Base-by-base conservation (phyloP, 2,888 invertebrate species). In the Podabrus alpinus region DNA sequence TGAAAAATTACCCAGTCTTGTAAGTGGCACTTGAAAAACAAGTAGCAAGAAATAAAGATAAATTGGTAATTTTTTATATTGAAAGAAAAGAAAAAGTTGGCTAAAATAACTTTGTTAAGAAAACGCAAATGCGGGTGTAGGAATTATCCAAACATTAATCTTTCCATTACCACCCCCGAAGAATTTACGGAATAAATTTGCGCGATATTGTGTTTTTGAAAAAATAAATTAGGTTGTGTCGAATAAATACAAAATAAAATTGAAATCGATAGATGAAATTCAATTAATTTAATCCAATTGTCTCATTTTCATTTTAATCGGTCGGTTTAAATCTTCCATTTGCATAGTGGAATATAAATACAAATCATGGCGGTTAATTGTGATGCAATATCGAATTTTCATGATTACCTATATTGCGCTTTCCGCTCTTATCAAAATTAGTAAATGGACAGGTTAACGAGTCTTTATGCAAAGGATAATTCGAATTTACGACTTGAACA, bases 361-460 rank as follows among this genome's bases (percentile, higher is more conserved):
- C 66, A 29, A 71, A 74, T 74, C 67, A 71, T 5, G 25, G 9
- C 7, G 70, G 15, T 69, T 74, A 74, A 74, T 71, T 74, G 70
- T 68, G 71, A 70, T 60, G 62, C 67, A 71, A 67, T 70, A 74
- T 71, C 59, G 61, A 68, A 74, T 68, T 69, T 70, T 64, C 64
- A 13, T 64, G 19, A 71, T 62, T 25, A 68, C 19, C 64, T 17
- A 29, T 19, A 17, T 21, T 66, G 62, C 68, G 25, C 15, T 71
- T 25, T 59, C 29, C 60, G 68, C 59, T 68, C 17, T 45, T 45
- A 45, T 45, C 45, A 45, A 25, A 67, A 74, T 73, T 21, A 64
- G 66, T 24, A 69, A 69, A 74, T 74, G 17, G 73, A 74, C 70
- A 74, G 74, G 71, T 74, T 68, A 71, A 74, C 71, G 71, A 74